A percentile compares a stretch with the other conserved stretches of the same genome.
Conservation (phyloP, 2,888 invertebrate species). For the Prenolepis imparis region DNA sequence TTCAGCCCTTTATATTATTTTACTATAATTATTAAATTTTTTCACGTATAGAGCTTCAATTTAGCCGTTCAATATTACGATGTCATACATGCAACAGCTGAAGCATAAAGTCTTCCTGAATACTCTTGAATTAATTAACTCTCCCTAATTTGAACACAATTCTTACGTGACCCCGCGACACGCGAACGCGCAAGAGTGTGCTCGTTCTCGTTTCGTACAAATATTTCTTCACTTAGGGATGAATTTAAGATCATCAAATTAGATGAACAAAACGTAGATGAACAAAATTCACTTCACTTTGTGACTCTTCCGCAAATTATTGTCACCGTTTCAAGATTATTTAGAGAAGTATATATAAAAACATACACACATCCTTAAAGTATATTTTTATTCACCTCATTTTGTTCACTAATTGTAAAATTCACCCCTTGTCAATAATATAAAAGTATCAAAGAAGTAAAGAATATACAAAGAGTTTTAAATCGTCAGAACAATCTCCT, state of each 20-base stretch:
- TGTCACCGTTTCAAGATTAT: too few relatives aligned
- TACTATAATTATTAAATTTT: not conserved
- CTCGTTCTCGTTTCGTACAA: not conserved
- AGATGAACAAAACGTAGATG: not conserved
- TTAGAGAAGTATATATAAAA: conserved; percentile 9
- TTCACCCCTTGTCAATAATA: not conserved
- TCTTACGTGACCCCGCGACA: not conserved
- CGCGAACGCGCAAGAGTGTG: not conserved
- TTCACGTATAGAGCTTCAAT: not conserved
- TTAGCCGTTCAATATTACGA: not conserved
- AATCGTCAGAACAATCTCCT: not conserved
- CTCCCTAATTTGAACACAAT: not conserved
- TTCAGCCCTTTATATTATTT: not conserved
- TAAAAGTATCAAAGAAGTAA: not conserved
- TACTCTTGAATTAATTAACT: not conserved
- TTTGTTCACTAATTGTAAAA: not conserved
- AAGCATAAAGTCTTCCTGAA: not conserved
- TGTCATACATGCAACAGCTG: not conserved
- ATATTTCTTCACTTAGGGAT: not conserved
- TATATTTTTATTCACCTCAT: not conserved
- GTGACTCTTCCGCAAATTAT: not conserved
- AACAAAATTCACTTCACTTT: not conserved
- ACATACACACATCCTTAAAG: not conserved
- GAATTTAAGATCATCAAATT: not conserved
- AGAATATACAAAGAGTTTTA: not conserved